A percentile compares a stretch with the other conserved stretches of the same genome.
phyloP scores from a whole-genome alignment of 2,888 invertebrate species.

The Nematopogon swammerdamellus region DNA sequence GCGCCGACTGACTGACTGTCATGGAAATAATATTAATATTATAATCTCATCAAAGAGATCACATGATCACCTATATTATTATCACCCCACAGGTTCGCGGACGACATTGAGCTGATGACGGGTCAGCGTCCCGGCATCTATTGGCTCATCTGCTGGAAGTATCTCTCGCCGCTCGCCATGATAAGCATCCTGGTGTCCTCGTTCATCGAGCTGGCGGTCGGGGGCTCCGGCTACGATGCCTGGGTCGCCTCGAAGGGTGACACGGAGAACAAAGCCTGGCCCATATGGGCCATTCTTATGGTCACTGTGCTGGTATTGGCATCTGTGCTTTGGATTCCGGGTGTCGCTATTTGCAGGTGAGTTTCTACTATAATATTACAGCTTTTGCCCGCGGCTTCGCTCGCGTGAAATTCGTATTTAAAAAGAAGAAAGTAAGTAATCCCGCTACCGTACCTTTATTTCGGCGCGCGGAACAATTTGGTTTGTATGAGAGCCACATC shows the following conservation, averaged over 20 bases:
- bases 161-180: slow-evolving; percentile 88
- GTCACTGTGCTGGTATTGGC: slow-evolving; percentile 72
- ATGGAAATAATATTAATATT: no score
- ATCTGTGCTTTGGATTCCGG: slow-evolving; percentile 87
- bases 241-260: slow-evolving; percentile 74
- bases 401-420: no score
- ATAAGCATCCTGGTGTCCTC: slow-evolving; percentile 80
- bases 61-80: no score
- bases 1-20: no score
- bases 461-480: no score
- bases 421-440: no score
- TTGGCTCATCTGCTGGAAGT: slow-evolving; percentile 95
- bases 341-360: slow-evolving; percentile 76
- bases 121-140: slow-evolving; percentile 84
- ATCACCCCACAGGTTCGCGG: slow-evolving; percentile 89
- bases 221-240: slow-evolving; percentile 82
- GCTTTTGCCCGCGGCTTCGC: no score
- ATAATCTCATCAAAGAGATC: no score
- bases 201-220: slow-evolving; percentile 72
- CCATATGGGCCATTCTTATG: slow-evolving; percentile 75
- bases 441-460: no score
- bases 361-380: no score
- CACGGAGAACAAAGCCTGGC: slow-evolving; percentile 80
- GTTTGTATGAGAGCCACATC: no score
- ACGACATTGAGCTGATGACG: slow-evolving; percentile 94